phyloP scores from a whole-genome alignment of 2,888 invertebrate genomes.

The Biston betularia region DNA sequence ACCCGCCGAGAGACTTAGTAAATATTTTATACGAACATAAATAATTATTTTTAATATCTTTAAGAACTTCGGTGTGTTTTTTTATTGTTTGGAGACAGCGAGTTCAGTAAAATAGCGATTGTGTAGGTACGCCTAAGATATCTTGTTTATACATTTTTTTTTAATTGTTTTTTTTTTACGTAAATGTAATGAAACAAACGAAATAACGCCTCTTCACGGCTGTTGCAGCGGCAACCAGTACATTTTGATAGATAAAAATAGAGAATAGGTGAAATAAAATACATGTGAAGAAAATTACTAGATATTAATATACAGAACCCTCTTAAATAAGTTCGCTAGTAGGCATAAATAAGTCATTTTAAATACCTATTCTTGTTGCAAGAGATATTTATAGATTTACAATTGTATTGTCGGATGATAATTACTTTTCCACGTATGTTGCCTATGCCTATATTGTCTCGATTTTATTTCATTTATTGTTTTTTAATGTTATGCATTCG shows the following conservation, averaged over 20 bases:
- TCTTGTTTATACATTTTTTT: no score
- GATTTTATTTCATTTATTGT: neutral
- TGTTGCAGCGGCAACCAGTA: no score
- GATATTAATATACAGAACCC: slow-evolving; percentile 1
- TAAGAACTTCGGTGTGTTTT: no score
- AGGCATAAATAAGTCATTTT: slow-evolving; percentile 1
- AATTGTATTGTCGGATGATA: neutral
- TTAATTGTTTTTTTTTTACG: no score
- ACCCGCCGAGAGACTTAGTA: no score
- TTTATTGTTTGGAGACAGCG: no score
- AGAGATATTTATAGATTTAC: slow-evolving; percentile 10
- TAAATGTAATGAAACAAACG: no score
- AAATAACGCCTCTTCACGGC: no score
- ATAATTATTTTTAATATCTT: no score
- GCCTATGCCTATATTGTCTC: neutral
- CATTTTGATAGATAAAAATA: neutral
- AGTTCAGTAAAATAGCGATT: no score
- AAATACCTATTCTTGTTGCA: slow-evolving; percentile 2
- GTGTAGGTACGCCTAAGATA: no score
- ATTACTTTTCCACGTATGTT: slow-evolving; percentile 3
- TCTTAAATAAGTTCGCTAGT: neutral
- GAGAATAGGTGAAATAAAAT: neutral
- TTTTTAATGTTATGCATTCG: neutral
- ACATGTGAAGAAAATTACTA: neutral
- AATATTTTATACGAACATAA: no score